Evolutionary conservation across 1,140 invertebrate species (phyloP).

Genomic region (Cephus cinctus): DNA sequence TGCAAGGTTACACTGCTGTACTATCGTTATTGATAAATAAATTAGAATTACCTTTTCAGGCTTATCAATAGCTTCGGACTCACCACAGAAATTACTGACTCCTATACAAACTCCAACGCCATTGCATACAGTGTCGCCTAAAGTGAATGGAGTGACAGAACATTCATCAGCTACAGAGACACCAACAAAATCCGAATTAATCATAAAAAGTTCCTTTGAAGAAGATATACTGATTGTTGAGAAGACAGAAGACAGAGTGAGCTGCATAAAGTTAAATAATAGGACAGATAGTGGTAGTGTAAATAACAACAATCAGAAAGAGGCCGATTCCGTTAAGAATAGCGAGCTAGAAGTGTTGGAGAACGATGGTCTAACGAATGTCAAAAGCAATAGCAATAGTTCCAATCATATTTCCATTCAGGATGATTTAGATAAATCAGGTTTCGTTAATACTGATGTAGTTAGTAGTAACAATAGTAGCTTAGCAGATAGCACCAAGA

Average conservation of each 20-base stretch:
- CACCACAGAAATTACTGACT: slow-evolving; percentile 43
- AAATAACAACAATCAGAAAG: slow-evolving; percentile 22
- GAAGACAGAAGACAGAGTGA: slow-evolving; percentile 37
- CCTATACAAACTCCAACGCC: slow-evolving; percentile 38
- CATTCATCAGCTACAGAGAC: slow-evolving; percentile 7
- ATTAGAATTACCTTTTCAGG: slow-evolving; percentile 44
- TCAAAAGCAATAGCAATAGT: slow-evolving; percentile 22
- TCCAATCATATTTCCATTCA: slow-evolving; percentile 19
- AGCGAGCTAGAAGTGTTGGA: slow-evolving; percentile 28
- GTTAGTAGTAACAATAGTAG: slow-evolving; percentile 41
- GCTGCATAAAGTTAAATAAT: slow-evolving; percentile 37
- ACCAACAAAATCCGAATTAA: not conserved
- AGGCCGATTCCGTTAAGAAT: slow-evolving; percentile 20
- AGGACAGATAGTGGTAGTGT: slow-evolving; percentile 32
- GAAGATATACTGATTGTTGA: slow-evolving; percentile 46
- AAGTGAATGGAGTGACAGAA: slow-evolving; percentile 34
- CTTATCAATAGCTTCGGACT: slow-evolving; percentile 54
- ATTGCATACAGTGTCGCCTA: slow-evolving; percentile 37
- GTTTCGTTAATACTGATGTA: slow-evolving; percentile 31
- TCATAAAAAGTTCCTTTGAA: slow-evolving; percentile 7
- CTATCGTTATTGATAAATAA: too few species aligned
- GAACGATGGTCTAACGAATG: slow-evolving; percentile 17
- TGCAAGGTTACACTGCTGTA: too few species aligned
- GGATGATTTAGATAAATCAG: slow-evolving; percentile 23
- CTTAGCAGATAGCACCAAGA: slow-evolving; percentile 40